A percentile compares a stretch with the other conserved stretches of the same genome.
Conservation (phyloP, 2,888 invertebrate species). For the Stomorhina lunata region DNA sequence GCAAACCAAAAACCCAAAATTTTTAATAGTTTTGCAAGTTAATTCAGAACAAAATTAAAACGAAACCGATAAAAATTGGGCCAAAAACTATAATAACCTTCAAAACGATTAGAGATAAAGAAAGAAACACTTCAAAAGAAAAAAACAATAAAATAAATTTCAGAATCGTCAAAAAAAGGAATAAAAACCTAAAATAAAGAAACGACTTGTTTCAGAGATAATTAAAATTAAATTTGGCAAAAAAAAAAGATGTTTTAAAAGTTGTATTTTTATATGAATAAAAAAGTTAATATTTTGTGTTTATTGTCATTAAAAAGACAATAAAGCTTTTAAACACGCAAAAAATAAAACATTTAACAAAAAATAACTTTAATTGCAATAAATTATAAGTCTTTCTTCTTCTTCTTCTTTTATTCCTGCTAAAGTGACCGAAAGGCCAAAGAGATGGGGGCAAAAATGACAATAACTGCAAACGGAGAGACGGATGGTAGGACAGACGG, state of each 20-base stretch:
- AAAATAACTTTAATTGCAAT: constrained; percentile 65
- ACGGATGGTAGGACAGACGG: no score
- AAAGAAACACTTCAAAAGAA: background rate
- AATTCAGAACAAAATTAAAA: background rate
- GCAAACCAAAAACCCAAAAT: background rate
- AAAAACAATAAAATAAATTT: background rate
- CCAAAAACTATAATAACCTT: constrained; percentile 35
- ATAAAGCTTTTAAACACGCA: background rate
- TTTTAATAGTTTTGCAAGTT: background rate
- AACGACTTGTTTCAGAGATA: background rate
- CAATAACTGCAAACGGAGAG: background rate
- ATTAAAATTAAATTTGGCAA: constrained; percentile 32
- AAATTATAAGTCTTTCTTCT: constrained; percentile 35
- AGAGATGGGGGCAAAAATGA: background rate
- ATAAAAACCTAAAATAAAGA: background rate
- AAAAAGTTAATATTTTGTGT: background rate
- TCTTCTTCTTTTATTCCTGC: constrained; percentile 1
- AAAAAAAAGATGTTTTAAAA: constrained; percentile 4
- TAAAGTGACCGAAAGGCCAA: constrained; percentile 9
- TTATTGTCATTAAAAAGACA: background rate
- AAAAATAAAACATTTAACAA: background rate
- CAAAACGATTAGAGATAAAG: constrained; percentile 20
- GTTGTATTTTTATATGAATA: background rate
- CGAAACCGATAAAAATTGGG: background rate
- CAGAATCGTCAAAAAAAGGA: background rate